Base-by-base conservation (phyloP, 2,888 invertebrate species). In the Chironomus riparius region DNA sequence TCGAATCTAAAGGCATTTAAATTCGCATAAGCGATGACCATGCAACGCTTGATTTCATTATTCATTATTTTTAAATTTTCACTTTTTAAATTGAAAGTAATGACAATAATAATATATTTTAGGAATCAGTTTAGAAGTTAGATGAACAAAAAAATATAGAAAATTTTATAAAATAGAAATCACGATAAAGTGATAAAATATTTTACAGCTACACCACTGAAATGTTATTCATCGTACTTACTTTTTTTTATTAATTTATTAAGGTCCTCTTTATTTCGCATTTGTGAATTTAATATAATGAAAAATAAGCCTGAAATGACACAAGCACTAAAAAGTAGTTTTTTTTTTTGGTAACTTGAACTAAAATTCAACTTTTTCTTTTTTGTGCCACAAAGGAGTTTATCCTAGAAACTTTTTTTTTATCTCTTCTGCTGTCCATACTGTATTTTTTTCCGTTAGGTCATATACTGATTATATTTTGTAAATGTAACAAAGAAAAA, bases 1-100 rank as follows among this genome's bases (percentile, higher is more conserved):
- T 79, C 87, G 90, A 82, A 87, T 92, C 81, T 93, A 88, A 85
- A 73, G 22, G 22, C 22, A n/a, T n/a, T n/a, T n/a, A n/a, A n/a
- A n/a, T n/a, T n/a, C n/a, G n/a, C n/a, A n/a, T n/a, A n/a, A n/a
- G n/a, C n/a, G n/a, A n/a, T n/a, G n/a, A n/a, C 68, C 22, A 68
- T 22, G 18, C 68, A 68, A 68, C 22, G 10, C 68, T 22, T 22
- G 68, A 56, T 15, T 56, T 56, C 18, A 56, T 56, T 56, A 56
- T 18, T 56, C 56, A 56, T 56, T 56, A 15, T 56, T 15, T 15
- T n/a, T n/a, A n/a, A n/a, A n/a, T n/a, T 38, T 38, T 38, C 28
- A 28, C 28, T 28, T 28, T n/a, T 28, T 28, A 28, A 28, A 28
- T 38, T 38, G 38, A 10, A 38, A 10, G 38, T 38, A 38, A 38